Evolutionary conservation across 2,888 invertebrate genomes (phyloP).

Genomic region (Pantelozetes paolii): DNA sequence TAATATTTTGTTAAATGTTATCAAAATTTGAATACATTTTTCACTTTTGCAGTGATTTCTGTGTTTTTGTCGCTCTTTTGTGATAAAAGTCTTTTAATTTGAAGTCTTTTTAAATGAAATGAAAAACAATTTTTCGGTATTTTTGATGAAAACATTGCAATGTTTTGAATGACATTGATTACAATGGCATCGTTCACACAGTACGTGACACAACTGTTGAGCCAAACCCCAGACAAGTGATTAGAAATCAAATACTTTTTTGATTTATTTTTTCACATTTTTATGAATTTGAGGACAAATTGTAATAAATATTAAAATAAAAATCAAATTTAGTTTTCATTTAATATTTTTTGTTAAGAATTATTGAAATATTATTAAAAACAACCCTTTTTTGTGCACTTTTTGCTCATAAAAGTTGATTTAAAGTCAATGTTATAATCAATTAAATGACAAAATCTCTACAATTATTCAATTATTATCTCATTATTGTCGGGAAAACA

Average conservation of each 20-base stretch:
- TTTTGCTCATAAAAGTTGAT: conserved; percentile 21
- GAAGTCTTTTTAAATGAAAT: neutral
- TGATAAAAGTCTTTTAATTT: conserved; percentile 1
- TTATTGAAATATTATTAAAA: conserved; percentile 18
- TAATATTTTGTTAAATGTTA: neutral
- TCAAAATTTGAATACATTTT: neutral
- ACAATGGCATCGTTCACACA: too few relatives aligned
- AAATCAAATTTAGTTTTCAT: too few relatives aligned
- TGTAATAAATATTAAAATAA: too few relatives aligned
- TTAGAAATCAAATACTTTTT: too few relatives aligned
- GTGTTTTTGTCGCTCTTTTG: neutral
- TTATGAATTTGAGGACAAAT: too few relatives aligned
- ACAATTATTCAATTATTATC: neutral
- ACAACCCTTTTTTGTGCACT: conserved; percentile 22
- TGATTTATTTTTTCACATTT: too few relatives aligned
- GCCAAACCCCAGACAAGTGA: too few relatives aligned
- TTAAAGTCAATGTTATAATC: neutral
- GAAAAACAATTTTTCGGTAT: too few relatives aligned
- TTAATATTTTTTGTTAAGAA: neutral
- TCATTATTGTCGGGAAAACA: neutral
- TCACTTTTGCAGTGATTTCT: neutral
- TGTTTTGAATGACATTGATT: too few relatives aligned
- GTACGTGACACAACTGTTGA: neutral
- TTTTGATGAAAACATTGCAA: too few relatives aligned
- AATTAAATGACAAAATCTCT: conserved; percentile 21